These are phyloP conservation scores for Notodonta ziczac DNA, from an alignment of 2,888 invertebrate species.

Conservation along the genomic window DNA sequence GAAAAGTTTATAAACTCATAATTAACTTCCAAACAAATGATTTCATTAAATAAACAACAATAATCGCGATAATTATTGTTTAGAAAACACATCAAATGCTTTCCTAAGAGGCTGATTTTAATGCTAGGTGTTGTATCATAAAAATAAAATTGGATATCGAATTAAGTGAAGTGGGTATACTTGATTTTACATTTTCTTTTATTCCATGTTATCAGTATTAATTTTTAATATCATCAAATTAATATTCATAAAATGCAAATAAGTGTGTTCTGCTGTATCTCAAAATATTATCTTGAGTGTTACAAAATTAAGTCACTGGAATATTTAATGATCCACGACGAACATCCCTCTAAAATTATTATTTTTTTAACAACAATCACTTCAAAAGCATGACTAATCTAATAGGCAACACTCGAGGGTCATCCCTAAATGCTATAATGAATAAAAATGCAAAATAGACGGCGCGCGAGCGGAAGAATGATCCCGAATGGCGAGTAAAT, in stretches of 20 bases:
- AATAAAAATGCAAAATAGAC: constrained; percentile 70
- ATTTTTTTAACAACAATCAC: neutral
- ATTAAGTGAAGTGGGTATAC: no score
- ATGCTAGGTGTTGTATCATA: no score
- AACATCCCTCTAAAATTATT: neutral
- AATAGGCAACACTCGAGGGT: constrained; percentile 15
- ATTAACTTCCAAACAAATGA: constrained; percentile 3
- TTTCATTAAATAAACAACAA: neutral
- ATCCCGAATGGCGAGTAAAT: constrained; percentile 68
- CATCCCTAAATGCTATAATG: constrained; percentile 57
- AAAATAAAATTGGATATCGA: no score
- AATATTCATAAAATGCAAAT: no score
- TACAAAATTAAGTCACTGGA: no score
- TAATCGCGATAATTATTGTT: neutral
- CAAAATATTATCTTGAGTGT: no score
- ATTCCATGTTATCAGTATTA: no score
- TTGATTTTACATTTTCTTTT: no score
- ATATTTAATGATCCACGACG: no score
- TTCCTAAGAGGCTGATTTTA: no score
- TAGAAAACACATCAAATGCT: neutral
- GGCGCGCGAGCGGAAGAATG: constrained; percentile 68
- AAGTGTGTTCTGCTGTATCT: no score
- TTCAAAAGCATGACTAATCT: neutral
- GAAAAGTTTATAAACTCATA: constrained; percentile 1
- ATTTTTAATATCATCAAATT: no score